A percentile compares a stretch with the other conserved stretches of the same genome.
Evolutionary conservation across 2,113 vertebrate species (phyloP).

Genomic region (Tapirus terrestris): DNA sequence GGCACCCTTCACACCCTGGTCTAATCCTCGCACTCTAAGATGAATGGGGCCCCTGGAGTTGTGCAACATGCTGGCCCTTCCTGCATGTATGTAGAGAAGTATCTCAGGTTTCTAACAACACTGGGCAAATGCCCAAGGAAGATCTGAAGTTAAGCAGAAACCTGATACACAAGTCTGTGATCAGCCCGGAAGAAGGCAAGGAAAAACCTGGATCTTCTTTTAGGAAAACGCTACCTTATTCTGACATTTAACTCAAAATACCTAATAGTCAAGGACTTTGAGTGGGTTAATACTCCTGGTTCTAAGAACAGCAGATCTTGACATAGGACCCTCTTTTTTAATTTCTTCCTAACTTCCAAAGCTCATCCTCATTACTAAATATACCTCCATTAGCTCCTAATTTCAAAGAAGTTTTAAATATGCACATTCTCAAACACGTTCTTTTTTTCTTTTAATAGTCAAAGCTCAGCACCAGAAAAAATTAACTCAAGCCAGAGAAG

Average conservation of each 20-base stretch:
- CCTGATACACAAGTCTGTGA: slow-evolving; percentile 34
- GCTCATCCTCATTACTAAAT: slow-evolving; percentile 23
- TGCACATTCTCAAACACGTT: background rate
- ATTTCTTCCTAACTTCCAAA: slow-evolving; percentile 51
- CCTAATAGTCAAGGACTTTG: background rate
- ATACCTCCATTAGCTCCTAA: slow-evolving; percentile 36
- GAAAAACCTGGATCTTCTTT: slow-evolving; percentile 44
- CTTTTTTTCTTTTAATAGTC: background rate
- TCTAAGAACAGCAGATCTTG: background rate
- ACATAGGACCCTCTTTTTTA: background rate
- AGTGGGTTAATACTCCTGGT: background rate
- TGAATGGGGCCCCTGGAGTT: slow-evolving; percentile 60
- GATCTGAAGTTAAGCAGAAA: slow-evolving; percentile 68
- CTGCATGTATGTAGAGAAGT: background rate
- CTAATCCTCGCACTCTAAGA: background rate
- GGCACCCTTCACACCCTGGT: background rate
- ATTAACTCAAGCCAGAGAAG: slow-evolving; percentile 60
- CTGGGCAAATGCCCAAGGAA: slow-evolving; percentile 67
- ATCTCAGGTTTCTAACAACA: slow-evolving; percentile 75
- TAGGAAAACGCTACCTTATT: slow-evolving; percentile 49
- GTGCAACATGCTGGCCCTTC: slow-evolving; percentile 54
- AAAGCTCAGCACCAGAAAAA: slow-evolving; percentile 57
- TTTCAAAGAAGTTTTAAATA: slow-evolving; percentile 51
- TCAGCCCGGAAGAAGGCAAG: slow-evolving; percentile 35
- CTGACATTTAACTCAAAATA: slow-evolving; percentile 59